Percentiles rank a stretch among this genome's conserved stretches.
Evolutionary conservation across 2,888 invertebrate species (phyloP).

Genomic region (Metellina segmentata): DNA sequence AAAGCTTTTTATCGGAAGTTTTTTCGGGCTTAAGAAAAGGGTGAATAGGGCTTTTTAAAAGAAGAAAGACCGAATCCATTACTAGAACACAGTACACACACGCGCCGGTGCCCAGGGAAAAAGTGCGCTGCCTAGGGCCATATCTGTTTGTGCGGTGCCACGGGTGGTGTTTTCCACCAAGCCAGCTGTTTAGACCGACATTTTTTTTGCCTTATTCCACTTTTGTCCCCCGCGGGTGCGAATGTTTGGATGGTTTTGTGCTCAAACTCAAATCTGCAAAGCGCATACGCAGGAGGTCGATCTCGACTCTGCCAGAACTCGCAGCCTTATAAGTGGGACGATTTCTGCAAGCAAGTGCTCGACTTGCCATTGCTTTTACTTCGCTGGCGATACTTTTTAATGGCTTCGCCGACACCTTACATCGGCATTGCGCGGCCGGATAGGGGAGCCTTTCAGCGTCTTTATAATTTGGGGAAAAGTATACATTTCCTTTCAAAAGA

Average conservation of each 20-base stretch:
- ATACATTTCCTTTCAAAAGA: background rate
- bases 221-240: constrained; percentile 43
- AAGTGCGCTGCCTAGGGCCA: constrained; percentile 62
- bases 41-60: constrained; percentile 68
- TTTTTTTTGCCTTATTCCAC: constrained; percentile 63
- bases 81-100: constrained; percentile 70
- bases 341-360: constrained; percentile 68
- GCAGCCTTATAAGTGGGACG: constrained; percentile 60
- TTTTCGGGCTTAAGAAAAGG: constrained; percentile 71
- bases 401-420: constrained; percentile 25
- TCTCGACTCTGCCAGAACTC: constrained; percentile 31
- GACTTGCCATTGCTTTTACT: constrained; percentile 20
- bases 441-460: background rate
- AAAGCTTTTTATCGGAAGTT: constrained; percentile 74
- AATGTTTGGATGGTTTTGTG: constrained; percentile 57
- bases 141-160: constrained; percentile 57
- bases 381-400: constrained; percentile 8
- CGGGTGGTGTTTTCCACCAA: constrained; percentile 59
- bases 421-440: background rate
- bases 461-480: background rate
- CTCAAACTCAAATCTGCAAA: constrained; percentile 50
- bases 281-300: constrained; percentile 50
- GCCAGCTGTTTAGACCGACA: constrained; percentile 70
- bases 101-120: constrained; percentile 49
- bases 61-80: constrained; percentile 74